Evolutionary conservation across 2,797 vertebrate species (phyloP).

Genomic region (Anabas testudineus): DNA sequence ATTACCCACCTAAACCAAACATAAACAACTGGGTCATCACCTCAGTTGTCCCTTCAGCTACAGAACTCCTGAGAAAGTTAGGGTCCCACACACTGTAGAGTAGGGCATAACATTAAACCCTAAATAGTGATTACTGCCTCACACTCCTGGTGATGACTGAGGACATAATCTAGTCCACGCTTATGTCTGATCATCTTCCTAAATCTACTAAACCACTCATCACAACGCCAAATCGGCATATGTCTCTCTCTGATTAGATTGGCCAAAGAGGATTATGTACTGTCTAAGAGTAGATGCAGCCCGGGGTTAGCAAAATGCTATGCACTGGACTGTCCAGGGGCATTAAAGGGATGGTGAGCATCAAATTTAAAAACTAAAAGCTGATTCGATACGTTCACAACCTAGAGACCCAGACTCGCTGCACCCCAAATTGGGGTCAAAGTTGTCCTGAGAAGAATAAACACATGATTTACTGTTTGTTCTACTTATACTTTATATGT

Average conservation of each 20-base stretch:
- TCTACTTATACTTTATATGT: neutral
- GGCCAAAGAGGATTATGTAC: slow-evolving; percentile 74
- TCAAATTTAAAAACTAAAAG: slow-evolving; percentile 34
- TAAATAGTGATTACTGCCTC: slow-evolving; percentile 66
- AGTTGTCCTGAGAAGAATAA: too few species aligned
- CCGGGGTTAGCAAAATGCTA: slow-evolving; percentile 56
- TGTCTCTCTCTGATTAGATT: slow-evolving; percentile 74
- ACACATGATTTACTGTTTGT: neutral
- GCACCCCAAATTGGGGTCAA: neutral
- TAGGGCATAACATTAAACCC: slow-evolving; percentile 39
- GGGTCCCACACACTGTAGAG: slow-evolving; percentile 30
- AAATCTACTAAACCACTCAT: slow-evolving; percentile 73
- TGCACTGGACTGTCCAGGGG: slow-evolving; percentile 39
- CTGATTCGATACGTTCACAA: slow-evolving; percentile 53
- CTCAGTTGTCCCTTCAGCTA: neutral
- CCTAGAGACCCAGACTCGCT: slow-evolving; percentile 10
- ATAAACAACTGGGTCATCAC: slow-evolving; percentile 3
- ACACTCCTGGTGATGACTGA: slow-evolving; percentile 49
- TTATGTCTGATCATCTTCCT: slow-evolving; percentile 69
- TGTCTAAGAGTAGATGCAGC: slow-evolving; percentile 62
- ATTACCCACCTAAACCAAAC: neutral
- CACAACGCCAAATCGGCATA: slow-evolving; percentile 57
- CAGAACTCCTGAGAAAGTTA: slow-evolving; percentile 16
- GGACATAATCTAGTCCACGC: slow-evolving; percentile 57
- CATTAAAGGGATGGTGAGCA: slow-evolving; percentile 36